These are phyloP conservation scores for Xylocopa sonorina DNA, from an alignment of 1,140 invertebrate species.

Conservation along the genomic window DNA sequence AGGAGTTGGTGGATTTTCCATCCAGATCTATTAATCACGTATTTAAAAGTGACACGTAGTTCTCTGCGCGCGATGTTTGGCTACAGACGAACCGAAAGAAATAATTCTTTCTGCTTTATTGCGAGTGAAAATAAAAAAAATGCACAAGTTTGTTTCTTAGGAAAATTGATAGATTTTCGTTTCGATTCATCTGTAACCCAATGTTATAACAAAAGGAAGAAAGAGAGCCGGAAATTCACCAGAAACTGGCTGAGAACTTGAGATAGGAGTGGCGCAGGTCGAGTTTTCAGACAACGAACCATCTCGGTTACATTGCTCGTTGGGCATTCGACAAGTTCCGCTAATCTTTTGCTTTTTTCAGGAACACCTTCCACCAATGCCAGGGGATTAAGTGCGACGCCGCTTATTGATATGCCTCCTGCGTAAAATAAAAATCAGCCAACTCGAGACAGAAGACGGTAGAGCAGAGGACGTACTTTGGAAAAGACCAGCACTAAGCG, in stretches of 20 bases:
- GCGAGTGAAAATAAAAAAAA: no score
- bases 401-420: slow-evolving; percentile 90
- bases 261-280: slow-evolving; percentile 84
- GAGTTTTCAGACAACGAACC: slow-evolving; percentile 86
- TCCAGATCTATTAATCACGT: no score
- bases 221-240: slow-evolving; percentile 72
- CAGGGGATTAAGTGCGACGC: slow-evolving; percentile 88
- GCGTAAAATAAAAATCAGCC: not conserved
- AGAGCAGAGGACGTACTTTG: slow-evolving; percentile 70
- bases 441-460: not conserved
- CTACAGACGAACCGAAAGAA: no score
- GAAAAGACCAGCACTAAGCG: slow-evolving; percentile 73
- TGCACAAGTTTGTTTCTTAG: no score
- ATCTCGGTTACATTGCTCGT: slow-evolving; percentile 82
- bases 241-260: slow-evolving; percentile 77
- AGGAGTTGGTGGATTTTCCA: slow-evolving; percentile 81
- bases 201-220: no score
- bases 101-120: no score
- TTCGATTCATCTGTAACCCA: no score
- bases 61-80: no score
- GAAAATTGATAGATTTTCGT: no score
- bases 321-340: slow-evolving; percentile 87
- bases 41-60: no score
- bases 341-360: slow-evolving; percentile 86
- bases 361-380: slow-evolving; percentile 85